Conservation (phyloP, 2,797 vertebrate species). For the Mormyrops attenuatus region DNA sequence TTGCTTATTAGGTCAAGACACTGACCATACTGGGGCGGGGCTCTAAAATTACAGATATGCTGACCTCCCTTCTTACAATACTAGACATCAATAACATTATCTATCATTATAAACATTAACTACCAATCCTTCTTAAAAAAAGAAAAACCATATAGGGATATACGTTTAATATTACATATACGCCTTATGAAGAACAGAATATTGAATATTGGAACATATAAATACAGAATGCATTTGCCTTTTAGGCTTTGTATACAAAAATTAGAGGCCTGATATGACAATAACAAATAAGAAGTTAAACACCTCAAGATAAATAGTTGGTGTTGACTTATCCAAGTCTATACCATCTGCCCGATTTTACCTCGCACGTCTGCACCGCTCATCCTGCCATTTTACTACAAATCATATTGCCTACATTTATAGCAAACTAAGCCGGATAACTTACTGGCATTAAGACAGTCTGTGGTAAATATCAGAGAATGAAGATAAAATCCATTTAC, state of each 20-base stretch:
- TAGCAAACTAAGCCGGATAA: neutral
- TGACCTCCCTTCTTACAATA: neutral
- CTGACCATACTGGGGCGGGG: neutral
- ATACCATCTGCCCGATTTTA: neutral
- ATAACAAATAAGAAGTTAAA: neutral
- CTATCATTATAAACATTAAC: neutral
- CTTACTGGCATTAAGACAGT: neutral
- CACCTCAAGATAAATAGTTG: neutral
- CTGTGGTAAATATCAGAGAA: neutral
- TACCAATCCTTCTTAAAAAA: neutral
- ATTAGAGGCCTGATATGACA: neutral
- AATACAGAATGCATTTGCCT: neutral
- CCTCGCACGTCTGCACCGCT: neutral
- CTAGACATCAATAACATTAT: neutral
- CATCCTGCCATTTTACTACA: neutral
- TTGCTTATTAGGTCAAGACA: neutral
- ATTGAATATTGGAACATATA: neutral
- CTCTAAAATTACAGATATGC: neutral
- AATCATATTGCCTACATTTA: neutral
- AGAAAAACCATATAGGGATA: no score
- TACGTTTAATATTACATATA: neutral
- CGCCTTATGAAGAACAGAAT: neutral
- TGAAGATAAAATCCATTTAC: neutral
- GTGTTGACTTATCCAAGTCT: neutral
- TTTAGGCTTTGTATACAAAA: neutral